These are phyloP conservation scores for Mechanitis messenoides DNA, from an alignment of 2,888 invertebrate species.

Conservation along the genomic window DNA sequence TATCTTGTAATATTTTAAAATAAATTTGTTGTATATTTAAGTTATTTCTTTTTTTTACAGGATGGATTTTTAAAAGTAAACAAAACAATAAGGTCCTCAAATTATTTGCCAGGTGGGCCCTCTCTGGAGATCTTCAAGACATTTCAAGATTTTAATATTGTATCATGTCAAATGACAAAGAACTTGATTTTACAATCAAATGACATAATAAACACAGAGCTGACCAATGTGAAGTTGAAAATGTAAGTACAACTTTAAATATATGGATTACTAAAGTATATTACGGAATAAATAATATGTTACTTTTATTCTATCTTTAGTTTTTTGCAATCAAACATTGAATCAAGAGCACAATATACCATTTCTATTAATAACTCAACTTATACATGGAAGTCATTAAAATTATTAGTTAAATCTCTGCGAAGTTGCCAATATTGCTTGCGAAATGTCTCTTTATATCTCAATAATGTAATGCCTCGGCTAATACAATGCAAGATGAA, in stretches of 20 bases:
- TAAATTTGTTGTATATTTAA: background rate
- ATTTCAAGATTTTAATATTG: slow-evolving; percentile 83
- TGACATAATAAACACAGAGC: slow-evolving; percentile 74
- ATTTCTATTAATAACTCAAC: too few relatives aligned
- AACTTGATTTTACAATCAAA: slow-evolving; percentile 73
- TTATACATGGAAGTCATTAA: too few relatives aligned
- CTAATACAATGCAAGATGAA: too few relatives aligned
- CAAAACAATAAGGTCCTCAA: slow-evolving; percentile 82
- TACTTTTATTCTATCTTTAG: too few relatives aligned
- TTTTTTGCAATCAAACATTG: too few relatives aligned
- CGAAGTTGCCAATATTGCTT: too few relatives aligned
- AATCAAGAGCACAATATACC: too few relatives aligned
- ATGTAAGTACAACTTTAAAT: slow-evolving; percentile 38
- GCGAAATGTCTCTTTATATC: too few relatives aligned
- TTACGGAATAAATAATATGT: too few relatives aligned
- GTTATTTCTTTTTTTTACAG: slow-evolving; percentile 55
- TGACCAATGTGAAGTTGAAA: slow-evolving; percentile 61
- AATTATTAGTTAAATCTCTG: too few relatives aligned
- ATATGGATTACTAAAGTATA: background rate
- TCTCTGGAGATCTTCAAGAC: slow-evolving; percentile 86
- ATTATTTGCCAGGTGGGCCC: slow-evolving; percentile 82
- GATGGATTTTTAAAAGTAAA: slow-evolving; percentile 80
- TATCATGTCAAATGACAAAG: slow-evolving; percentile 79
- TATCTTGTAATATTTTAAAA: background rate
- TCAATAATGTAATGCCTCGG: too few relatives aligned